Evolutionary conservation across 2,113 vertebrate genomes (phyloP).

Genomic region (Cyprinus carpio): DNA sequence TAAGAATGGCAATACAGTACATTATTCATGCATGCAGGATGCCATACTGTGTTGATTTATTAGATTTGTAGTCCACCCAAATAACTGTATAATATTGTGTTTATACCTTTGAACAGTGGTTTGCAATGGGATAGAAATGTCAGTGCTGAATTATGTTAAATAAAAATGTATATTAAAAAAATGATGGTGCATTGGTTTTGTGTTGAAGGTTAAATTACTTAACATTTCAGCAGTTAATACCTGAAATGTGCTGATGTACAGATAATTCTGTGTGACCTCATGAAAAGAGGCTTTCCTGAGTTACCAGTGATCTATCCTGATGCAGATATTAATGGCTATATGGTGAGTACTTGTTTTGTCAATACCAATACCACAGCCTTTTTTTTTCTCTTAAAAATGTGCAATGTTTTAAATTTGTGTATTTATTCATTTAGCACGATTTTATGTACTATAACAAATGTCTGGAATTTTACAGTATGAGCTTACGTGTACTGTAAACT

Average conservation of each 20-base stretch:
- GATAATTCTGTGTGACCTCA: constrained; percentile 72
- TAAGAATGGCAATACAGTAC: background rate
- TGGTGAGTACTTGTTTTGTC: constrained; percentile 69
- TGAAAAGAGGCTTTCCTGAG: constrained; percentile 79
- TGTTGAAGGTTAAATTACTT: background rate
- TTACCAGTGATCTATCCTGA: constrained; percentile 78
- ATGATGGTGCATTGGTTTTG: background rate
- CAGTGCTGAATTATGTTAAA: background rate
- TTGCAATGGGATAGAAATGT: background rate
- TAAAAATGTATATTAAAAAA: background rate
- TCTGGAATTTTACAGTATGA: too few relatives aligned
- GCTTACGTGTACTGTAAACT: too few relatives aligned
- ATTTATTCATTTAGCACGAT: too few relatives aligned
- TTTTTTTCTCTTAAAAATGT: background rate
- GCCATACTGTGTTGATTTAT: too few relatives aligned
- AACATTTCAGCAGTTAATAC: background rate
- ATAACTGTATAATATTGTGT: background rate
- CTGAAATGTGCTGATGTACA: constrained; percentile 50
- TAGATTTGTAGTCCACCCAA: too few relatives aligned
- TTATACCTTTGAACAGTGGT: background rate
- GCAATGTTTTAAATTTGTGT: background rate
- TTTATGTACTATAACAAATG: too few relatives aligned
- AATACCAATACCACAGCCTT: background rate
- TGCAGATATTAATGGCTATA: constrained; percentile 74
- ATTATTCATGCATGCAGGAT: too few relatives aligned